Evolutionary conservation across 1,140 invertebrate genomes (phyloP), one percentile per base, ranked within the genome.

Genomic region (Tetraneura akinire): DNA sequence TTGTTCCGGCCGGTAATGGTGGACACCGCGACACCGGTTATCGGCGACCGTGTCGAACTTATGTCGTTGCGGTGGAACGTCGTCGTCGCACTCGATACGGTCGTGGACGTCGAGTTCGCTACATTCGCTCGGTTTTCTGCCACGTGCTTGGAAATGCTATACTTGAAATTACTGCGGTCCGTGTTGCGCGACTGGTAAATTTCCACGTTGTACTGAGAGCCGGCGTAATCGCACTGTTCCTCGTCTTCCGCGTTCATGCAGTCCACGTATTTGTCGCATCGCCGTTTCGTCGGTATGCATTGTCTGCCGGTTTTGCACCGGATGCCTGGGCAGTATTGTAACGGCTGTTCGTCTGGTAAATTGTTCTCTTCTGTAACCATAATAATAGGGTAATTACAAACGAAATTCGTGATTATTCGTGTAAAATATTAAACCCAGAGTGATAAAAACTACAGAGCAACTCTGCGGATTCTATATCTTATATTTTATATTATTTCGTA

Each of bases 171-270:
- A n/a, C 53, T 78, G 16, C 26, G 74, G 14, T 78, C 74, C 14
- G 55, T 60, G 3, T 78, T 55, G 16, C 74, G 37, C 16, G 74
- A 60, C 9, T 14, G 21, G 42, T 78, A 78, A 5, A 78, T 16
- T 13, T 47, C 13, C 0, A 26, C 13, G 1, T 45, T 21, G 13
- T 57, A 45, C 47, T 71, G 68, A 3, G 80, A 64, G 6, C 55
- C 57, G 5, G 42, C 10, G 18, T 66, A 55, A 16, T 68, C 64
- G 64, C 92, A 94, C 32, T 90, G 86, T 0, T 89, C 83, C 87
- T 95, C 93, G 86, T 94, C 93, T 84, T 93, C 92, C 14, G 89
- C 92, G 45, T 89, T 86, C 45, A 94, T 84, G 82, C 93, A 95
- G 83, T 94, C 91, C 3, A 93, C 88, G 64, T 89, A 87, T 83